Conservation (phyloP, 2,797 vertebrate species). For the Pipistrellus kuhlii region DNA sequence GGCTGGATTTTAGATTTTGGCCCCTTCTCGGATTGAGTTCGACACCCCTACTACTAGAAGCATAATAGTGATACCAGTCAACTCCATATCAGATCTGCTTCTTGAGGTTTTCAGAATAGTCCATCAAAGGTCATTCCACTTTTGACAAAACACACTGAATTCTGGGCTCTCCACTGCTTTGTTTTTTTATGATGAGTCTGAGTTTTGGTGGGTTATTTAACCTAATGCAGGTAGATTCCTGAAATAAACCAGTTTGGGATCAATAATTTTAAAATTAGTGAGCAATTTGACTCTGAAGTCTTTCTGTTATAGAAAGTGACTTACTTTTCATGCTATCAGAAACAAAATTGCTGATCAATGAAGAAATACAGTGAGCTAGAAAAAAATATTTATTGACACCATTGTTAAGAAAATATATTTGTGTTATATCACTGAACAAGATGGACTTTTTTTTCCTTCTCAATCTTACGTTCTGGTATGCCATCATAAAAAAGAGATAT, state of each 20-base stretch:
- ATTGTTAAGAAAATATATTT: slow-evolving; percentile 1
- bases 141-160: background rate
- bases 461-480: background rate
- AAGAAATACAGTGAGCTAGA: background rate
- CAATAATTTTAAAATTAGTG: background rate
- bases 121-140: background rate
- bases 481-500: background rate
- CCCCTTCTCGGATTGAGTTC: too few relatives aligned
- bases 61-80: background rate
- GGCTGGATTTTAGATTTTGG: too few relatives aligned
- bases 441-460: slow-evolving; percentile 1
- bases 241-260: background rate
- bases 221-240: background rate
- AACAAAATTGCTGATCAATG: background rate
- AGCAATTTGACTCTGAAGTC: background rate
- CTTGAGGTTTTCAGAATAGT: slow-evolving; percentile 51
- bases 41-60: too few relatives aligned
- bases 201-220: slow-evolving; percentile 14
- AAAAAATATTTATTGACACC: background rate
- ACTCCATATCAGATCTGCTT: background rate
- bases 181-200: background rate
- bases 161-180: background rate
- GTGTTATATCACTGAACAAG: background rate
- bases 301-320: slow-evolving; percentile 26
- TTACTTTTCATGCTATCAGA: background rate